Base-by-base conservation (phyloP, 2,113 vertebrate species). In the Columba janthina region DNA sequence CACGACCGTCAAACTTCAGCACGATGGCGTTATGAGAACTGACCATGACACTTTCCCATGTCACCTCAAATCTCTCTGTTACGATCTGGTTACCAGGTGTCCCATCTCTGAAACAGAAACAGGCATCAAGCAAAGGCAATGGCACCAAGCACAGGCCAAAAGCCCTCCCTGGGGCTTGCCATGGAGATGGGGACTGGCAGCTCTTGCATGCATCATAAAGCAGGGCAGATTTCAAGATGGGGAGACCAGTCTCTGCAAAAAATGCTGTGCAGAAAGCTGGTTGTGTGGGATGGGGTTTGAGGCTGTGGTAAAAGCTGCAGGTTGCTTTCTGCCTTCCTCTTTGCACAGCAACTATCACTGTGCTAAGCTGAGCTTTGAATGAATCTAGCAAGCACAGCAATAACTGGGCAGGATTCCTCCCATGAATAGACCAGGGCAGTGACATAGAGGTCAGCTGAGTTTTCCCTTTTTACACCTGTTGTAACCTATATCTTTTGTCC, bases 31-130 rank as follows among this genome's bases (percentile, higher is more conserved):
- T 98, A 19, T 99, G 99, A 87, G 98, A 98, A 98, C 99, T 99
- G 97, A 99, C 99, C 98, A 99, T 97, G 42, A 98, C 99, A 0
- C 99, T 99, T 38, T 98, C 97, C 99, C 99, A 99, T 83, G 98
- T 98, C 95, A 99, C 91, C 69, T 97, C 94, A 31, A 99, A 99
- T 70, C 74, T 97, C 97, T 99, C 99, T 0, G 98, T 97, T 76
- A 99, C 99, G 0, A 96, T 98, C 98, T 99, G 99, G 79, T 98
- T 99, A 62, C 99, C 99, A 0, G 99, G 99, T 0, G 98, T 98
- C 76, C 99, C 99, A 0, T 99, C 99, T 6, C 99, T 99, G 97
- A 22, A 94, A 95, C 11, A 89, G 69, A 83, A 97, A 91, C 1
- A 48, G 61, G 36, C 34, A 19, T 66, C 29, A 69, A 3, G 48